Base-by-base conservation (phyloP, 1,140 invertebrate species). In the Heterodera schachtii region DNA sequence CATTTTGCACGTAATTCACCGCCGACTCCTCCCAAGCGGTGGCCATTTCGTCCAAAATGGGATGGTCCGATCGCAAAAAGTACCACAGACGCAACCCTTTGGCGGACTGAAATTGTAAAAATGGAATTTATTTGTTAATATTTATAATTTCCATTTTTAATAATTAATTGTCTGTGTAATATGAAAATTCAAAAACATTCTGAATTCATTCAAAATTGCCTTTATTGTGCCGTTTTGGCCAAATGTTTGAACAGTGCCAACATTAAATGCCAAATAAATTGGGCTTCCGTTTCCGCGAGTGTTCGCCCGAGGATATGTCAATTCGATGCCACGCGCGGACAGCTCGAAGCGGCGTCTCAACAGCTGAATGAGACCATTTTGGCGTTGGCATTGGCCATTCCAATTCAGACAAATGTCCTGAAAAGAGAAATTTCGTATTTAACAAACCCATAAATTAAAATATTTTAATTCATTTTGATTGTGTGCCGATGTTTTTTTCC, bases 391-490 rank as follows among this genome's bases (percentile, higher is more conserved):
- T 49, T 90, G 85, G 5, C 88, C 88, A 75, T 89, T 82, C 88
- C 88, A 89, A 71, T 89, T 89, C 67, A 90, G 76, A 78, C 88
- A 89, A 60, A 89, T 84, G 78, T 89, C 85, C 88, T 89, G 47
- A 44, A 89, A 84, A 77, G 31, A 31, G 31, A 31, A 31, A 31
- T 31, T 31, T 31, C 31, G 31, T 31, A 31, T 31, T 31, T 31
- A 31, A 31, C 31, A 31, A 31, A 31, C 31, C 31, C 31, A 31
- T 31, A 31, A 31, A 31, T 31, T 31, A 31, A 31, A 31, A 31
- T 31, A 31, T 31, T 31, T 31, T 31, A 31, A 31, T 31, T 31
- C 31, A 31, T 31, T 31, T 31, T 31, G 31, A 80, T 44, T 64
- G 64, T 44, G 19, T 1, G 9, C 43, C 44, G 41, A 1, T 70